These are phyloP conservation scores for Simalia tracyae DNA, from an alignment of 2,797 vertebrate species.

Conservation along the genomic window DNA sequence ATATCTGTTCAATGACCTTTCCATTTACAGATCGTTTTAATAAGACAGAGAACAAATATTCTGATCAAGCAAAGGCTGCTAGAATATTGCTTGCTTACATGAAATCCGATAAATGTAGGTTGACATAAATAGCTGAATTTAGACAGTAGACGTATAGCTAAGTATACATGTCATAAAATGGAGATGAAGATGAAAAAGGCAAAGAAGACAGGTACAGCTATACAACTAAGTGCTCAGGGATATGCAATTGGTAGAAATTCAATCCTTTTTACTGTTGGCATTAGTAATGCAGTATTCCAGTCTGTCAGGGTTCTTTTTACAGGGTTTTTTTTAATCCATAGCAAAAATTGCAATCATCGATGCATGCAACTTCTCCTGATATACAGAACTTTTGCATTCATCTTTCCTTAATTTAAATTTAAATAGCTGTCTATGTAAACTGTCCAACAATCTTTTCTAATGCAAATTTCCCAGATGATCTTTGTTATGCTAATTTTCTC, in stretches of 20 bases:
- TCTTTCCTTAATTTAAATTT: slow-evolving; percentile 19
- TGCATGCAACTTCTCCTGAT: background rate
- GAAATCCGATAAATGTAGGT: background rate
- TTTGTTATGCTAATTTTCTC: background rate
- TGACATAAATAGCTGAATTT: background rate
- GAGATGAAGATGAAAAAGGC: background rate
- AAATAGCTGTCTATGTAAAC: slow-evolving; percentile 31
- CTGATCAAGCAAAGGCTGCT: background rate
- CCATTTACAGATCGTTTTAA: slow-evolving; percentile 18
- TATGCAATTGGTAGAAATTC: background rate
- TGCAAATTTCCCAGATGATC: background rate
- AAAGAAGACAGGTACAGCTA: background rate
- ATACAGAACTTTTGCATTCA: background rate
- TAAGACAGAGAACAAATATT: slow-evolving; percentile 17
- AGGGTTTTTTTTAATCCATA: background rate
- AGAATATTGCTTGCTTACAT: background rate
- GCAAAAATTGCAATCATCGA: background rate
- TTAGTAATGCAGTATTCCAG: background rate
- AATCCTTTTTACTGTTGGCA: background rate
- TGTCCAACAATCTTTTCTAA: background rate
- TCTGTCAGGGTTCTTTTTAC: background rate
- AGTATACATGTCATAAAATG: background rate
- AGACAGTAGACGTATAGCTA: background rate
- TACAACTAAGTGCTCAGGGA: background rate
- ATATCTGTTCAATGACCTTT: slow-evolving; percentile 36